These are phyloP conservation scores for Geodia barretti DNA, from an alignment of 37 sponge, comb jelly and placozoan species.

Conservation along the genomic window DNA sequence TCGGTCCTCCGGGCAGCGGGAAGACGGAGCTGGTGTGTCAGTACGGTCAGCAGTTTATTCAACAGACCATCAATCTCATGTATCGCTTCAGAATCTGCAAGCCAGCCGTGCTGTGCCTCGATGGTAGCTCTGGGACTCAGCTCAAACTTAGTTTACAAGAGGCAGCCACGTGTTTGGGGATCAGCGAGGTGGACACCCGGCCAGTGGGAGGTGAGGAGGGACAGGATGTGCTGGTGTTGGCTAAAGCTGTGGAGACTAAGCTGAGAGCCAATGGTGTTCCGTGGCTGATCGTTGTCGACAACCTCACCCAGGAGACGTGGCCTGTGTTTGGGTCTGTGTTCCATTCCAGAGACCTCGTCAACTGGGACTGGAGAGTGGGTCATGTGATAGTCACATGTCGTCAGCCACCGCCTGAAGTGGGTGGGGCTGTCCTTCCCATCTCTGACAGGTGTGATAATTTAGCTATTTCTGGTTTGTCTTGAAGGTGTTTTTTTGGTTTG, in stretches of 20 bases:
- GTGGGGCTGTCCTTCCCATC: no score
- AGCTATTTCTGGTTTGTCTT: no score
- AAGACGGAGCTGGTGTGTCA: slow-evolving; percentile 73
- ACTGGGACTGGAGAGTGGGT: slow-evolving; percentile 6
- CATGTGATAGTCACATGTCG: not conserved
- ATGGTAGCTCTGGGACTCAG: slow-evolving; percentile 5
- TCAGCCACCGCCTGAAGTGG: not conserved
- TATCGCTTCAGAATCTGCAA: not conserved
- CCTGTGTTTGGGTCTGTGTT: not conserved
- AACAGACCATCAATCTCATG: not conserved
- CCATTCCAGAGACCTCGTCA: not conserved
- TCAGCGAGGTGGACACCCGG: not conserved
- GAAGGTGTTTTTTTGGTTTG: not conserved
- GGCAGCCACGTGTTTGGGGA: slow-evolving; percentile 27
- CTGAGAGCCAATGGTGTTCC: slow-evolving; percentile 17
- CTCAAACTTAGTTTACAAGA: slow-evolving; percentile 28
- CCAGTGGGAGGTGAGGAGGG: not conserved
- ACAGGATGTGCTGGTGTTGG: not conserved
- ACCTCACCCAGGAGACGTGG: slow-evolving; percentile 2
- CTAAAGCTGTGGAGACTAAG: slow-evolving; percentile 8
- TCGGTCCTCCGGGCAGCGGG: slow-evolving; percentile 68
- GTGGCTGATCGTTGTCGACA: slow-evolving; percentile 68
- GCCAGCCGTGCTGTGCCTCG: slow-evolving; percentile 41
- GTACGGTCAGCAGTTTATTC: slow-evolving; percentile 28
- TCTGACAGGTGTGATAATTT: no score